These are phyloP conservation scores for Rhamphomyia laevipes DNA, from an alignment of 2,888 invertebrate genomes.

Conservation along the genomic window DNA sequence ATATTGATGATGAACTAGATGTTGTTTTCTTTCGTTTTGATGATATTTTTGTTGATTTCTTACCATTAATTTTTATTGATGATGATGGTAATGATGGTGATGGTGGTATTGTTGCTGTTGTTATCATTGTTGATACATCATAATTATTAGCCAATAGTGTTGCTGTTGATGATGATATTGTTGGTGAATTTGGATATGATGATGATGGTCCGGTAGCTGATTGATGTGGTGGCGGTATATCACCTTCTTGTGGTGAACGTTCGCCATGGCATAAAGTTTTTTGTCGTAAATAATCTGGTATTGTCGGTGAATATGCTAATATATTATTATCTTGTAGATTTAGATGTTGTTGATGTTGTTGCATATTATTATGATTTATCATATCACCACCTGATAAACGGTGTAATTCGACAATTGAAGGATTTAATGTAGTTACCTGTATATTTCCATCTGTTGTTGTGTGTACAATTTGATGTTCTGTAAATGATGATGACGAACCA, in stretches of 20 bases:
- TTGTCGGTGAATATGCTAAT: constrained; percentile 18
- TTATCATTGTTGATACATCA: constrained; percentile 34
- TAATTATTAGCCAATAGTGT: constrained; percentile 32
- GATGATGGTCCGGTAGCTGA: constrained; percentile 16
- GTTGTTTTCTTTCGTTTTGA: neutral
- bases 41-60: neutral
- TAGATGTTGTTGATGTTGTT: constrained; percentile 11
- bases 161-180: constrained; percentile 36
- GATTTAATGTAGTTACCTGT: neutral
- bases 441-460: constrained; percentile 16
- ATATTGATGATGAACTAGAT: constrained; percentile 9
- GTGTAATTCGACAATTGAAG: constrained; percentile 12
- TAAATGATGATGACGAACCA: constrained; percentile 2
- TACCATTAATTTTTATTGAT: constrained; percentile 1
- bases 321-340: constrained; percentile 16
- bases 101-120: constrained; percentile 29
- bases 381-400: constrained; percentile 18
- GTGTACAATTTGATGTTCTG: constrained; percentile 5
- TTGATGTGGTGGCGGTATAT: constrained; percentile 28
- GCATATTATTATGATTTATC: no score
- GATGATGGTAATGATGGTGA: constrained; percentile 21
- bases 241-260: constrained; percentile 31
- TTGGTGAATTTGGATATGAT: constrained; percentile 25
- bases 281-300: constrained; percentile 24
- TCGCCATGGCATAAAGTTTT: constrained; percentile 23